Evolutionary conservation across 2,113 vertebrate genomes (phyloP).

Genomic region (Pelecanoides urinatrix): DNA sequence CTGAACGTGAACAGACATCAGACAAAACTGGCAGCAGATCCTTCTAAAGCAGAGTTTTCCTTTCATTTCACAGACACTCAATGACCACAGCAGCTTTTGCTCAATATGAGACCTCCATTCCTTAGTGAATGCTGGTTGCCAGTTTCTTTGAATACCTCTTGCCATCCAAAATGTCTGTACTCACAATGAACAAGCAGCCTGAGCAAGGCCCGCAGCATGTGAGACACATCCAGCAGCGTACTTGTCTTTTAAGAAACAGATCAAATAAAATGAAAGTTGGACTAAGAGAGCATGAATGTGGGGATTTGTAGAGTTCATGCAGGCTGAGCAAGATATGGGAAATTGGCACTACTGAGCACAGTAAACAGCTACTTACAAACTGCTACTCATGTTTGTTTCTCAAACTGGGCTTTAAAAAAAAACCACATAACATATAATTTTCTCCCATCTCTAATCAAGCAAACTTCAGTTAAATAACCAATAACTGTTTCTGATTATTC

Average conservation of each 20-base stretch:
- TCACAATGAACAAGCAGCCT: background rate
- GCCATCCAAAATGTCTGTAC: background rate
- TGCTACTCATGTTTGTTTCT: background rate
- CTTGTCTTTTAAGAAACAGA: background rate
- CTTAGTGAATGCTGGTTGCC: background rate
- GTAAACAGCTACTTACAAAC: background rate
- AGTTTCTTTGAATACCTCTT: background rate
- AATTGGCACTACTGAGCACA: background rate
- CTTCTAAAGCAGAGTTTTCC: background rate
- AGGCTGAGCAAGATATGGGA: background rate
- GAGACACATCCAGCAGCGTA: background rate
- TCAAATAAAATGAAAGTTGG: background rate
- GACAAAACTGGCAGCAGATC: background rate
- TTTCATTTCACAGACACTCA: background rate
- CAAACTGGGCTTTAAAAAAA: background rate
- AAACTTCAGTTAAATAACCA: background rate
- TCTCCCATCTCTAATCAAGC: background rate
- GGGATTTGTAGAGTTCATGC: background rate
- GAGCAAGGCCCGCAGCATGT: background rate
- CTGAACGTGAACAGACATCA: background rate
- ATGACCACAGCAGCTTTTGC: background rate
- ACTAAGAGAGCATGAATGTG: background rate
- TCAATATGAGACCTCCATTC: background rate
- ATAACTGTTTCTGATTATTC: background rate
- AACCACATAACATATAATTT: accelerated